Conservation (phyloP, 92 coral and sea anemone genomes). For the Zoanthus sociatus region DNA sequence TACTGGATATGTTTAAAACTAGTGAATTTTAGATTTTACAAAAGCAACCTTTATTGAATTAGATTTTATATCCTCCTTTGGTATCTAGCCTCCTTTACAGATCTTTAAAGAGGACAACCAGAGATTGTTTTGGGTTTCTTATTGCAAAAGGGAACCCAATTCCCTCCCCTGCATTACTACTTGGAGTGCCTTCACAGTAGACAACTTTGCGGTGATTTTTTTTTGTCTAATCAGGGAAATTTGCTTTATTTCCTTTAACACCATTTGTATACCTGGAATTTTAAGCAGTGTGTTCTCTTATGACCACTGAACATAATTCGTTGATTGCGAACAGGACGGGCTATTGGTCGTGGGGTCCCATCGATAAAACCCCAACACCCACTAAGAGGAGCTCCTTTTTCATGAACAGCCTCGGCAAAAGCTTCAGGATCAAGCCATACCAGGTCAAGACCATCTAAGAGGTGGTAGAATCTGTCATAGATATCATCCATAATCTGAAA, state of each 20-base stretch:
- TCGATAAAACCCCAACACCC: slow-evolving; percentile 68
- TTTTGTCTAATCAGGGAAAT: slow-evolving; percentile 52
- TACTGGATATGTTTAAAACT: slow-evolving; percentile 23
- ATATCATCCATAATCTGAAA: slow-evolving; percentile 72
- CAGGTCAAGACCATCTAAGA: slow-evolving; percentile 56
- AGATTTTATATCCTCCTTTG: slow-evolving; percentile 45
- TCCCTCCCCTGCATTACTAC: slow-evolving; percentile 60
- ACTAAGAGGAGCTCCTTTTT: slow-evolving; percentile 65
- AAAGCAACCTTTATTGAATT: slow-evolving; percentile 55
- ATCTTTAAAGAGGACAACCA: slow-evolving; percentile 58
- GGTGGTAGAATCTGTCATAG: slow-evolving; percentile 34
- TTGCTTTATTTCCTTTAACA: slow-evolving; percentile 51
- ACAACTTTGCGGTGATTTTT: slow-evolving; percentile 51
- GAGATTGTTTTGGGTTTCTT: slow-evolving; percentile 48
- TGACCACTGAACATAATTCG: slow-evolving; percentile 61
- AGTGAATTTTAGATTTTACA: slow-evolving; percentile 56
- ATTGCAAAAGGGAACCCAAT: slow-evolving; percentile 47
- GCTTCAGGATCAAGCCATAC: slow-evolving; percentile 64
- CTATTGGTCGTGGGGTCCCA: slow-evolving; percentile 62
- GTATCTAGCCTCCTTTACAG: slow-evolving; percentile 51
- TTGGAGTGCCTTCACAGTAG: slow-evolving; percentile 53
- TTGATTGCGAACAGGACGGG: slow-evolving; percentile 55
- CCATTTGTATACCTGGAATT: slow-evolving; percentile 54
- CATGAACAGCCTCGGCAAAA: slow-evolving; percentile 51
- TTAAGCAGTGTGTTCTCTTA: slow-evolving; percentile 59